These are phyloP conservation scores for Acronicta leporina DNA, from an alignment of 2,888 invertebrate genomes.

Conservation along the genomic window DNA sequence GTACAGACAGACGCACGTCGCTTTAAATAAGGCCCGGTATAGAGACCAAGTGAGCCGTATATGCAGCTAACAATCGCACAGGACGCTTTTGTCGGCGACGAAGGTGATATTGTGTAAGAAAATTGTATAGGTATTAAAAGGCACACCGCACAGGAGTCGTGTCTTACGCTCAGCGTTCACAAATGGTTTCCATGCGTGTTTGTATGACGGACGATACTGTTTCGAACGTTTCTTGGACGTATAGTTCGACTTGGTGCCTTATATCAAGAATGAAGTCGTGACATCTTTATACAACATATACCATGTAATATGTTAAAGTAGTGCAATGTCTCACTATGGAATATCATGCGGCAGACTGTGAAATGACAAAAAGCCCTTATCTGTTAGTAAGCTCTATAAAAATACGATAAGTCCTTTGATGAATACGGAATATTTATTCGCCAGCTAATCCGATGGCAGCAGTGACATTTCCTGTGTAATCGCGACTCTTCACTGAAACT, in stretches of 20 bases:
- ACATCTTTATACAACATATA: no score
- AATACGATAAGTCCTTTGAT: constrained; percentile 18
- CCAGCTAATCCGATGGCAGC: constrained; percentile 8
- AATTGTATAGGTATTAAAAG: constrained; percentile 38
- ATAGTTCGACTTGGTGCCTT: background rate
- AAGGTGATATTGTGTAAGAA: constrained; percentile 31
- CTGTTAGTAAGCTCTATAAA: constrained; percentile 1
- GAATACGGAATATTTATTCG: constrained; percentile 25
- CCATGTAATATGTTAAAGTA: no score
- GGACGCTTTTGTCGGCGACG: constrained; percentile 51
- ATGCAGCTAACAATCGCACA: constrained; percentile 57
- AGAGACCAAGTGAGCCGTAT: constrained; percentile 47
- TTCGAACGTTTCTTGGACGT: background rate
- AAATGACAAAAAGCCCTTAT: background rate
- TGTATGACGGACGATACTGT: constrained; percentile 2
- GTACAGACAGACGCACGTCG: constrained; percentile 45
- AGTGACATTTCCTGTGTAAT: constrained; percentile 47
- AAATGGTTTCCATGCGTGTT: constrained; percentile 17
- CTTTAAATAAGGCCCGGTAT: constrained; percentile 45
- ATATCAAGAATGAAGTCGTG: constrained; percentile 2
- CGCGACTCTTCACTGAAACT: constrained; percentile 44
- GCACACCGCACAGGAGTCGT: constrained; percentile 14
- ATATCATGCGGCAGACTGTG: background rate
- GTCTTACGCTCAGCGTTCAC: constrained; percentile 7
- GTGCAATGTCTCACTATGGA: no score